Evolutionary conservation across 2,797 vertebrate genomes (phyloP), one percentile per base, ranked within the genome.

Genomic region (Jordanella pulchra): DNA sequence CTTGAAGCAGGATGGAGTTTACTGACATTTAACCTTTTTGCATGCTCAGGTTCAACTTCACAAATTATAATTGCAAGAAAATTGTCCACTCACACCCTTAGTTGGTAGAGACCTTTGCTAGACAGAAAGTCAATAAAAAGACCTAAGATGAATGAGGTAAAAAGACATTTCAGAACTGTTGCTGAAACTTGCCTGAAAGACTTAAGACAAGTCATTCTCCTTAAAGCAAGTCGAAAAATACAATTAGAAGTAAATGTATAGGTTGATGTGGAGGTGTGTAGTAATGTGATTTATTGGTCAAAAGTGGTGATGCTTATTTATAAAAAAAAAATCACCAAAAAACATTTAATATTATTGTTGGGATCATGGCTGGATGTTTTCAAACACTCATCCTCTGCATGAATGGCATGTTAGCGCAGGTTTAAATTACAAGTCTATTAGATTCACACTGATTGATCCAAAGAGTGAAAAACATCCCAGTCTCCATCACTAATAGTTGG

Each of bases 61-160:
- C 35, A 65, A 76, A 56, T 53, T 28, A 55, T 42, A n/a, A 68
- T 54, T 48, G 45, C 64, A 65, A 23, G 50, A 67, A 53, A 53
- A 39, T 67, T 53, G 50, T n/a, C 48, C 25, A 65, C 44, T 30
- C 44, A 32, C 39, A 13, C 35, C 23, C 21, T 61, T 39, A 10
- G 21, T 21, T 23, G 21, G 21, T 39, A n/a, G n/a, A 14, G 28
- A 32, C 11, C 27, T 0, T 17, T 58, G 3, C 15, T 58, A 30
- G 18, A 18, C 55, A 30, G 17, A 58, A 18, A 58, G 30, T 3
- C 17, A 30, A 32, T 58, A 7, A 32, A 58, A 58, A 30, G 9
- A 17, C 2, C 14, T 10, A 58, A 58, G 5, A 30, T 58, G 17
- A 58, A 58, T 18, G 30, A 30, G 3, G 1, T 23, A 35, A n/a